phyloP scores from a whole-genome alignment of 2,113 vertebrate genomes.

The Gobiocypris rarus region DNA sequence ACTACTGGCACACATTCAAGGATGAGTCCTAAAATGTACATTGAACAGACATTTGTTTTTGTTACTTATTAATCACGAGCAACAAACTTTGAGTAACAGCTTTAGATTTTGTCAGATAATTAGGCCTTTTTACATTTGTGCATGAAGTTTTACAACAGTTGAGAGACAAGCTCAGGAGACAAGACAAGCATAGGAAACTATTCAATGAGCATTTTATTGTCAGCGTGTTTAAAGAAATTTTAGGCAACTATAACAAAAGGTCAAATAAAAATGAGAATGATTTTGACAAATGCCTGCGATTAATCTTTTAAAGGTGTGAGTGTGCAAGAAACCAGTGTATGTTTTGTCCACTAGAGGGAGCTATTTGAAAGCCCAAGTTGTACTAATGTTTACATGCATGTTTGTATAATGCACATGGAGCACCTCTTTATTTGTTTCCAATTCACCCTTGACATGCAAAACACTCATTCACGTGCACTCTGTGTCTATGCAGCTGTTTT shows the following conservation, averaged over 20 bases:
- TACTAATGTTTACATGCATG: slow-evolving; percentile 1
- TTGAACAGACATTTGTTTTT: not conserved
- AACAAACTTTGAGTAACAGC: not conserved
- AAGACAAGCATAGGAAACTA: not conserved
- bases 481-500: not conserved
- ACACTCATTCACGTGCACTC: not conserved
- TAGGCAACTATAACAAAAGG: not conserved
- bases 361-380: slow-evolving; percentile 69
- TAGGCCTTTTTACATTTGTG: not conserved
- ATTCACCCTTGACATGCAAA: not conserved
- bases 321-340: not conserved
- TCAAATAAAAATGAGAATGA: not conserved
- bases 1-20: not conserved
- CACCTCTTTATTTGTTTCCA: not conserved
- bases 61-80: not conserved
- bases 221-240: not conserved
- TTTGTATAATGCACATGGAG: slow-evolving; percentile 13
- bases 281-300: not conserved
- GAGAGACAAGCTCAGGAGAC: no score
- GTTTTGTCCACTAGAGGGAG: slow-evolving; percentile 73
- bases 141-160: not conserved
- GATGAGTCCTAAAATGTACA: not conserved
- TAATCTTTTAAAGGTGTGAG: not conserved
- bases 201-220: not conserved
- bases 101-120: not conserved